phyloP scores from a whole-genome alignment of 2,113 vertebrate genomes.

The Collichthys lucidus region DNA sequence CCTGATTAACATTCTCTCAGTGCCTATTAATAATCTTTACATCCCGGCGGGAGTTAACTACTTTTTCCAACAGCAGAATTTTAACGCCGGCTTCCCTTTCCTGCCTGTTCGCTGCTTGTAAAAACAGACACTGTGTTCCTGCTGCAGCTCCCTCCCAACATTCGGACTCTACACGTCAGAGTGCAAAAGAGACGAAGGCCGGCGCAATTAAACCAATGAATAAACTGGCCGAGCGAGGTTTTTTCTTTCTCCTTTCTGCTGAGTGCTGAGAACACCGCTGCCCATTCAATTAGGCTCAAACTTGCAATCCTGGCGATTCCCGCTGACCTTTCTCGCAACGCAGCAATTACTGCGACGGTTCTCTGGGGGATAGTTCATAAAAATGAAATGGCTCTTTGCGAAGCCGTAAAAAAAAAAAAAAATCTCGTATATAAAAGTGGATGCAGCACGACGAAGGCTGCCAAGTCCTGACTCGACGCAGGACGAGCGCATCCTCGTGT shows the following conservation, averaged over 20 bases:
- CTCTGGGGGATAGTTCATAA: constrained; percentile 63
- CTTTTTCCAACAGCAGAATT: not conserved
- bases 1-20: constrained; percentile 35
- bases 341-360: constrained; percentile 64
- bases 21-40: not conserved
- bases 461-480: constrained; percentile 63
- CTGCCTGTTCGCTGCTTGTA: not conserved
- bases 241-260: constrained; percentile 45
- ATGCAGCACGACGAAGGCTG: constrained; percentile 38
- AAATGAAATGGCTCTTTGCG: constrained; percentile 65
- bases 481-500: constrained; percentile 30
- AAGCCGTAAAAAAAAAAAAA: constrained; percentile 48
- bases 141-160: not conserved
- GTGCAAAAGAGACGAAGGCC: constrained; percentile 22
- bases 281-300: constrained; percentile 72
- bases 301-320: constrained; percentile 71
- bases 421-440: constrained; percentile 52
- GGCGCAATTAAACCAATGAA: constrained; percentile 68
- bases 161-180: constrained; percentile 19
- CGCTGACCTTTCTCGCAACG: constrained; percentile 66
- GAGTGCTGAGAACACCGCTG: constrained; percentile 43
- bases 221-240: constrained; percentile 40
- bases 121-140: constrained; percentile 21
- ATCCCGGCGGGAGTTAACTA: not conserved
- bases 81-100: not conserved